Base-by-base conservation (phyloP, 2,113 vertebrate species). In the Perca fluviatilis region DNA sequence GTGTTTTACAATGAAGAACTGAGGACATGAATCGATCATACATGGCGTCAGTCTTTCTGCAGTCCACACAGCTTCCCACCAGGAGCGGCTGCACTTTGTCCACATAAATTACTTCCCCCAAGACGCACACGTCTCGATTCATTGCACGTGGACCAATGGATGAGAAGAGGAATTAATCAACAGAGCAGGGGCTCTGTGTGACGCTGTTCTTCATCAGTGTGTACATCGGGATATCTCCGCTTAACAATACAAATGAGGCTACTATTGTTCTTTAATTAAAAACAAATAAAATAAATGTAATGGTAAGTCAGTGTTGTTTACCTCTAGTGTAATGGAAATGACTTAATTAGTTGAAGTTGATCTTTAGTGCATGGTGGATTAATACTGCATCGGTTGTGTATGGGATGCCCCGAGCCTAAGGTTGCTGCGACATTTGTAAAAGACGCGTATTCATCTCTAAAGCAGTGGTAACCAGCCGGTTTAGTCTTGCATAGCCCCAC, bases 31-130 rank as follows among this genome's bases (percentile, higher is more conserved):
- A 85, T 89, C 21, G 19, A 85, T 64, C 71, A 56, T 19, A 68
- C 74, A 5, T 49, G 4, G 8, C 66, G 58, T 80, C 69, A 15
- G 53, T 63, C 51, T 68, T 75, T 23, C 74, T 51, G 60, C 49
- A 51, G 54, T 53, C 21, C 18, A 2, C 33, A 18, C 50, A 4
- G 72, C 50, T 2, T 67, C 65, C 23, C 77, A 66, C 33, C 60
- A 46, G 68, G 49, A 64, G 14, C 15, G 16, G 54, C 79, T 60
- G 54, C 76, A 71, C 64, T 87, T 85, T 72, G 80, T 79, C 74
- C 0, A 75, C 81, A 79, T 60, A 79, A 86, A 89, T 84, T 3
- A 79, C 83, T 74, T 74, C 40, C 68, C 19, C 64, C 6, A 23
- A 40, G 68, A 61, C 27, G 81, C 64, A 63, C 27, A 21, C 15